These are phyloP conservation scores for Heliocidaris tuberculata DNA, from an alignment of 35 echinoderm and acorn worm genomes.

Conservation along the genomic window DNA sequence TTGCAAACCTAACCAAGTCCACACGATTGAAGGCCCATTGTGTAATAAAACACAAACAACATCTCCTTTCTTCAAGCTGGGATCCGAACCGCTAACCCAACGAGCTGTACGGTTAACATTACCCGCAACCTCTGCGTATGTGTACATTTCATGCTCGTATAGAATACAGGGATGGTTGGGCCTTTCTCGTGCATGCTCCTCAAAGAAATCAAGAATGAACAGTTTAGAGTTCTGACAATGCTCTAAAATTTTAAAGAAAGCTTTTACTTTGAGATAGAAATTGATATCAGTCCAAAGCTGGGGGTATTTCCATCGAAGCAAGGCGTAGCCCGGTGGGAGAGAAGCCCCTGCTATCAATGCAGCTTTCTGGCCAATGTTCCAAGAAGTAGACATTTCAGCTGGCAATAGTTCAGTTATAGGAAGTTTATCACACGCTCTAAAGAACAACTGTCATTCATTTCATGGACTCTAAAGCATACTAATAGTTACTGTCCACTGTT, in stretches of 20 bases:
- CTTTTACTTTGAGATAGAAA: background rate
- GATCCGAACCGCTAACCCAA: constrained; percentile 21
- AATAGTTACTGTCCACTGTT: too few species aligned
- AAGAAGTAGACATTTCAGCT: background rate
- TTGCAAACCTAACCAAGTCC: constrained; percentile 62
- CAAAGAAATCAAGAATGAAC: background rate
- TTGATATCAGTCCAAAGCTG: background rate
- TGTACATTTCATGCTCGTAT: constrained; percentile 34
- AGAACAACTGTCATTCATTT: too few species aligned
- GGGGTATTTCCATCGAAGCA: constrained; percentile 37
- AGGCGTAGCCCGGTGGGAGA: constrained; percentile 19
- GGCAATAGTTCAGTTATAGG: background rate
- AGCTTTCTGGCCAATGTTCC: background rate
- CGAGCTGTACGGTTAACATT: constrained; percentile 27
- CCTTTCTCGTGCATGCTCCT: background rate
- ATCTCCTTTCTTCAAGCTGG: constrained; percentile 51
- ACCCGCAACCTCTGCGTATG: background rate
- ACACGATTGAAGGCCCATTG: constrained; percentile 70
- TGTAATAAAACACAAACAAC: constrained; percentile 66
- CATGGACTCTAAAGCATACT: too few species aligned
- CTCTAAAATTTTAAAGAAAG: background rate
- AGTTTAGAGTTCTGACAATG: background rate
- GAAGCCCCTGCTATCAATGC: background rate
- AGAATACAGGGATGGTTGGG: constrained; percentile 29
- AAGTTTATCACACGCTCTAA: too few species aligned